These are phyloP conservation scores for Odontophorus gujanensis DNA, from an alignment of 2,113 vertebrate genomes.

Conservation along the genomic window DNA sequence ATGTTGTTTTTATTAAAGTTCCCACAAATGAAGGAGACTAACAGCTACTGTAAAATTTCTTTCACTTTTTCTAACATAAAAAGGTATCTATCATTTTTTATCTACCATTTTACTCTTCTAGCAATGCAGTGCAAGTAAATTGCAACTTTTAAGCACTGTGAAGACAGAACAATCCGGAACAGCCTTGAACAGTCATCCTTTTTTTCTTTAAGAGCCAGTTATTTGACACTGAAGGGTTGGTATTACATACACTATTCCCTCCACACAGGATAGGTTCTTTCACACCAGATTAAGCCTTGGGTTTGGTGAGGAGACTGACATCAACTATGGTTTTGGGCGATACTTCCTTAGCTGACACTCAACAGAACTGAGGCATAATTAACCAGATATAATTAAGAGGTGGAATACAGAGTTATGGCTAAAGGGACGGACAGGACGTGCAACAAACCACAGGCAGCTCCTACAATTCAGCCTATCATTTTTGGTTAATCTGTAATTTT, in stretches of 20 bases:
- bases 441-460: background rate
- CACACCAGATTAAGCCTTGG: background rate
- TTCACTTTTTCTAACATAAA: background rate
- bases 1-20: constrained; percentile 34
- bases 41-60: constrained; percentile 36
- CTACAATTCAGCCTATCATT: background rate
- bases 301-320: background rate
- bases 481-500: background rate
- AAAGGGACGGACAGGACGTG: background rate
- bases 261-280: background rate
- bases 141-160: background rate
- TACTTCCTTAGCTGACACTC: background rate
- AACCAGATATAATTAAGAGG: background rate
- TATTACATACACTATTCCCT: background rate
- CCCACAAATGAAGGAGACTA: constrained; percentile 63
- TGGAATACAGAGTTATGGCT: background rate
- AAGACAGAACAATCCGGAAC: background rate
- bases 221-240: background rate
- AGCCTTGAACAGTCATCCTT: background rate
- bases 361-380: background rate
- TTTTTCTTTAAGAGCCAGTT: background rate
- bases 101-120: background rate
- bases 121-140: background rate
- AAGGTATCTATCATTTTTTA: background rate
- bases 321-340: background rate